Evolutionary conservation across 1,140 invertebrate species (phyloP), one percentile per base, ranked within the genome.

Genomic region (Drosophila eugracilis): DNA sequence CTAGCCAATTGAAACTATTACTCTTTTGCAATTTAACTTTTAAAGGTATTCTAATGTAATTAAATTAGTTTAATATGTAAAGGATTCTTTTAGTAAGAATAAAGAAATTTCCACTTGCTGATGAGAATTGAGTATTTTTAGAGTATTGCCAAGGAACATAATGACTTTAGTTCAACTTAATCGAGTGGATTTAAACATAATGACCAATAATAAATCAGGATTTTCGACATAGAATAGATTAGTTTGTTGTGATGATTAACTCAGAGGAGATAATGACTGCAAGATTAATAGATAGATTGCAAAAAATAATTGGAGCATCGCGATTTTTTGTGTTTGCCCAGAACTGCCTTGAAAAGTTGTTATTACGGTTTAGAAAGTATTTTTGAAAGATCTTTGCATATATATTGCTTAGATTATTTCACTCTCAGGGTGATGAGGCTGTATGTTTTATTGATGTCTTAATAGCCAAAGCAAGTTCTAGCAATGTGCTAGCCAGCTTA

Each of bases 401-500:
- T 12, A 32, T 32, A 32, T 12, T 32, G n/a, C n/a, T n/a, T n/a
- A n/a, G n/a, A n/a, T n/a, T n/a, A n/a, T n/a, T n/a, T n/a, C n/a
- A n/a, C n/a, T n/a, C n/a, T n/a, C n/a, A n/a, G n/a, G n/a, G n/a
- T n/a, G n/a, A n/a, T n/a, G n/a, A n/a, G n/a, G n/a, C n/a, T n/a
- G n/a, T n/a, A n/a, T n/a, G 2, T 14, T 37, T 37, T 4, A 3
- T 9, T 17, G 0, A 37, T 7, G 6, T 17, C 15, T 17, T 37
- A 37, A 15, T 14, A 52, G 26, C 45, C 45, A 28, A 12, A 10
- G n/a, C n/a, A 12, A 49, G 28, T n/a, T 49, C n/a, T 6, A 21
- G 17, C 28, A 21, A 34, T 34, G n/a, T 7, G 30, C 19, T 15
- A 14, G 48, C 17, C 7, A 19, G 28, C 19, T 36, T 21, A 28